Conservation (phyloP, 2,113 vertebrate species). For the Phrynosoma platyrhinos region DNA sequence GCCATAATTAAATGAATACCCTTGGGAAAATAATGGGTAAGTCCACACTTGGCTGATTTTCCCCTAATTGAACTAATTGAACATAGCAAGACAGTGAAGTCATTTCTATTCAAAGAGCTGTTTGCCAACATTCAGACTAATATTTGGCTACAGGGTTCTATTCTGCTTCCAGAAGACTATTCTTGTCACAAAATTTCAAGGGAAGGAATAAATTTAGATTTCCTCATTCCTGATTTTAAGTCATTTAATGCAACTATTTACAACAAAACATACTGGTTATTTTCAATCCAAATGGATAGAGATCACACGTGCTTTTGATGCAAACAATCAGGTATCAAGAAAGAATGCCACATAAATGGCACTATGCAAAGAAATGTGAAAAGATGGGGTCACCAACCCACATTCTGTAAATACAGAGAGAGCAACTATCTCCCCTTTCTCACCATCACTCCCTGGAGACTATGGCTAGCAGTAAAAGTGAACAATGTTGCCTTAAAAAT, state of each 20-base stretch:
- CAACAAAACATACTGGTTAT: neutral
- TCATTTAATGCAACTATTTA: neutral
- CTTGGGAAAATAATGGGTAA: slow-evolving; percentile 45
- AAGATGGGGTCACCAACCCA: neutral
- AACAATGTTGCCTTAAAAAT: neutral
- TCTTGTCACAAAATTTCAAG: neutral
- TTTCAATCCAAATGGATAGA: neutral
- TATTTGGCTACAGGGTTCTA: neutral
- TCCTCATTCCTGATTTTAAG: neutral
- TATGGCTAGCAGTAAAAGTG: neutral
- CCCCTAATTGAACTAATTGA: slow-evolving; percentile 49
- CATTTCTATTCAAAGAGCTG: neutral
- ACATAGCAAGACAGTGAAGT: slow-evolving; percentile 32
- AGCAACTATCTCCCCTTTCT: neutral
- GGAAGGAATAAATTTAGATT: neutral
- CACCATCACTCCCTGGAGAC: too few species aligned
- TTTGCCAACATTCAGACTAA: neutral
- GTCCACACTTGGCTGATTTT: slow-evolving; percentile 54
- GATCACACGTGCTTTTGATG: neutral
- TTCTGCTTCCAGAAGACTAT: neutral
- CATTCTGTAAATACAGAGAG: neutral
- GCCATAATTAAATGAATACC: slow-evolving; percentile 44
- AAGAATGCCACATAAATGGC: neutral
- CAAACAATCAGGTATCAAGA: neutral
- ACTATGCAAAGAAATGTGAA: neutral